Conservation (phyloP, 2,797 vertebrate genomes). For the Ciconia nigra region DNA sequence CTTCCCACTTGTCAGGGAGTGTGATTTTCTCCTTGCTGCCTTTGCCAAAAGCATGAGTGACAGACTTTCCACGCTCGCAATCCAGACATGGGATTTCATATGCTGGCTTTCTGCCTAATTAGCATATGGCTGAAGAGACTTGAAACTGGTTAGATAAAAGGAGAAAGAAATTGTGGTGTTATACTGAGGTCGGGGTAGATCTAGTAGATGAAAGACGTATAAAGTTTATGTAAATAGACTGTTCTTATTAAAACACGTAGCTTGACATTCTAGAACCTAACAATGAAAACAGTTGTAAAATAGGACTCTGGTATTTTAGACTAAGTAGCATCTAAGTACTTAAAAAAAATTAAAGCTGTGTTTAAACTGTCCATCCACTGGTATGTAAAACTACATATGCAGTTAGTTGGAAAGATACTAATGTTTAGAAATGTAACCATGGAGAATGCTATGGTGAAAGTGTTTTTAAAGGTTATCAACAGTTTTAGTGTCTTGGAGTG, state of each 20-base stretch:
- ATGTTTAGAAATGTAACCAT: background rate
- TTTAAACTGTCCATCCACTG: background rate
- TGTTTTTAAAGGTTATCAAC: background rate
- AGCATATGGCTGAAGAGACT: constrained; percentile 5
- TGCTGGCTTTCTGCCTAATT: background rate
- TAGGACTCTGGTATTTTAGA: background rate
- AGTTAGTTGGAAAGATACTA: background rate
- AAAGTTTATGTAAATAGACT: background rate
- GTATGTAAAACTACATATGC: background rate
- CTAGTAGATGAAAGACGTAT: background rate
- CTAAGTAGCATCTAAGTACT: background rate
- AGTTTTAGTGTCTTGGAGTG: background rate
- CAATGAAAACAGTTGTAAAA: background rate
- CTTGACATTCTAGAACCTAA: background rate
- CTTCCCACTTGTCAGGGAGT: background rate
- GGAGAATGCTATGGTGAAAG: background rate
- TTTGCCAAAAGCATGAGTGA: constrained; percentile 26
- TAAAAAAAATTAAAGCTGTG: background rate
- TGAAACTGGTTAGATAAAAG: background rate
- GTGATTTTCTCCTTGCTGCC: constrained; percentile 7
- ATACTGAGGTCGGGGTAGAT: background rate
- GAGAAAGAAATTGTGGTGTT: background rate
- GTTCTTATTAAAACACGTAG: background rate
- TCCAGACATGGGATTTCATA: background rate
- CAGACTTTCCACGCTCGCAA: constrained; percentile 13